Conservation (phyloP, 2,113 vertebrate species). For the Pollachius pollachius region DNA sequence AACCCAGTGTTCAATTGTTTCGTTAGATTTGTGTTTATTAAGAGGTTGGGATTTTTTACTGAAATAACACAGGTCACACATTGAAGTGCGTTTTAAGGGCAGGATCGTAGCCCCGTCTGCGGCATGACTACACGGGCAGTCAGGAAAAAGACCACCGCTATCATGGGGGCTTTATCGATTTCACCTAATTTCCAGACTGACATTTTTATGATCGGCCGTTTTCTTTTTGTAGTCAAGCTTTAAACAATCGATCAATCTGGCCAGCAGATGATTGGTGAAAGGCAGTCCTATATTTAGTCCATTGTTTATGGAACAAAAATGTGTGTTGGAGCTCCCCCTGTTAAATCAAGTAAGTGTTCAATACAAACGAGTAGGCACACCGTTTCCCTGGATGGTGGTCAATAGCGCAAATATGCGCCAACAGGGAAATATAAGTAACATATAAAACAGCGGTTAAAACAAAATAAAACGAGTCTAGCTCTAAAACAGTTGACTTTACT, state of each 20-base stretch:
- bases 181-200: conserved; percentile 38
- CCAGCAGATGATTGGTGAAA: conserved; percentile 22
- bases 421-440: too few relatives aligned
- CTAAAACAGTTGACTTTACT: too few relatives aligned
- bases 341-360: background rate
- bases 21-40: too few relatives aligned
- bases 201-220: conserved; percentile 39
- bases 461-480: too few relatives aligned
- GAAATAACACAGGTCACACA: background rate
- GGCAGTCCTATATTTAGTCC: background rate
- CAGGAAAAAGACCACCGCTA: background rate
- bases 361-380: too few relatives aligned
- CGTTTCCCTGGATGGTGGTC: too few relatives aligned
- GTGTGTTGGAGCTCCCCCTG: background rate
- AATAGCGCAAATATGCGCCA: too few relatives aligned
- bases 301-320: too few relatives aligned
- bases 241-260: conserved; percentile 29
- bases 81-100: background rate
- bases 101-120: background rate
- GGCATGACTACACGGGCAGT: too few relatives aligned
- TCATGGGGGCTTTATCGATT: conserved; percentile 59
- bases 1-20: too few relatives aligned
- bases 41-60: too few relatives aligned
- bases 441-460: too few relatives aligned
- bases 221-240: conserved; percentile 27